Base-by-base conservation (phyloP, 2,888 invertebrate genomes). In the Cremastinae sp. region DNA sequence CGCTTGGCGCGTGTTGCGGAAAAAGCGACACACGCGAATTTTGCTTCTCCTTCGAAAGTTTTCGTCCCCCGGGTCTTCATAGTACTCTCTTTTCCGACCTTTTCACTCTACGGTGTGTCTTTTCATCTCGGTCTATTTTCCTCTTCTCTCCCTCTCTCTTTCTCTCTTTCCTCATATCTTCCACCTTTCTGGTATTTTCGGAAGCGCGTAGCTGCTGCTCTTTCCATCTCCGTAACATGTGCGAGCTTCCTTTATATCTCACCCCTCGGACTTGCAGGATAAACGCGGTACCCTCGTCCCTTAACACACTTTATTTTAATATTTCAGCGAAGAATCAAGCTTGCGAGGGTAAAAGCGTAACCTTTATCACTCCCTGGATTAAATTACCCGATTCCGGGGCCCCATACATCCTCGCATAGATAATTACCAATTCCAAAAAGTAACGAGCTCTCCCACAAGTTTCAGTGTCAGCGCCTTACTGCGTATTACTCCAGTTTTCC, bases 221-320 rank as follows among this genome's bases (percentile, higher is more conserved):
- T 73, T 73, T 74, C 64, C 74, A 53, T 49, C 43, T 55, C 45
- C 35, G 28, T 39, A 49, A 74, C 71, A 74, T 74, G 74, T 78
- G 70, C 62, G 74, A 76, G 74, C 53, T 62, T 76, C 62, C 74
- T 72, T 73, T 78, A 79, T n/a, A n/a, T 78, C 69, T 74, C 70
- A 62, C 56, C 73, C 75, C 69, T 62, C 59, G 62, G 74, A 62
- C 68, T 75, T 62, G 20, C 64, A 35, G 43, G 22, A 64, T 51
- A 53, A 75, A 69, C 56, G 53, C 47, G 10, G 16, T 22, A 20
- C 39, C 59, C 51, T 59, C 28, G 28, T 55, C 70, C 74, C 69
- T 76, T 65, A 75, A 39, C 39, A 76, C 75, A 75, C 72, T 78
- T 78, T 79, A 80, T 78, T 79, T 79, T 74, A 75, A 80, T 80